phyloP scores from a whole-genome alignment of 2,888 invertebrate genomes.

The Isotomurus palustris region DNA sequence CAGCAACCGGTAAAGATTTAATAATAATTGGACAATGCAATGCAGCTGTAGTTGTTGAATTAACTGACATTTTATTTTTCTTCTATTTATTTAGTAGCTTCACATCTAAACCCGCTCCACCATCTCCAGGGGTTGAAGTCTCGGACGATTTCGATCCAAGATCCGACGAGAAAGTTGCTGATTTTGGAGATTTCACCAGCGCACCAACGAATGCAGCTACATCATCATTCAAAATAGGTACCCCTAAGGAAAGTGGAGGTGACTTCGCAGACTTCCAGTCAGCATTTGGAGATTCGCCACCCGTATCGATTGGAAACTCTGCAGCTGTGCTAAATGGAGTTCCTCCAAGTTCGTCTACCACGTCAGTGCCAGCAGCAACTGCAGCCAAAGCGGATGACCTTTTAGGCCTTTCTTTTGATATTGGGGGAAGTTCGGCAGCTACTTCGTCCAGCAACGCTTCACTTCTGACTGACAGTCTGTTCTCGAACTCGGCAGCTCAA shows the following conservation, averaged over 20 bases:
- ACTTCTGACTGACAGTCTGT: slow-evolving; percentile 1
- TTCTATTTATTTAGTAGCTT: background rate
- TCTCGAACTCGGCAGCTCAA: slow-evolving; percentile 5
- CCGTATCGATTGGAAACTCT: slow-evolving; percentile 9
- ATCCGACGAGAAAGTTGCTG: slow-evolving; percentile 52
- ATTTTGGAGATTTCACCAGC: slow-evolving; percentile 69
- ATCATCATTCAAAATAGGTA: no score
- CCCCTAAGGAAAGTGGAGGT: slow-evolving; percentile 7
- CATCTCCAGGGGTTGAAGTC: slow-evolving; percentile 34
- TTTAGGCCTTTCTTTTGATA: slow-evolving; percentile 33
- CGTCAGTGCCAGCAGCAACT: no score
- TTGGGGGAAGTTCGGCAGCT: slow-evolving; percentile 14
- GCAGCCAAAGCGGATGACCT: slow-evolving; percentile 31
- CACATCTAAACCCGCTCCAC: slow-evolving; percentile 28
- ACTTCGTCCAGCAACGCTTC: slow-evolving; percentile 8
- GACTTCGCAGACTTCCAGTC: slow-evolving; percentile 43
- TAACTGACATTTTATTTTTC: slow-evolving; percentile 3
- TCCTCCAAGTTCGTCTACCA: slow-evolving; percentile 10
- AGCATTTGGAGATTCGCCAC: slow-evolving; percentile 31
- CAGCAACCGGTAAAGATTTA: slow-evolving; percentile 25
- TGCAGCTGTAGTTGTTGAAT: no score
- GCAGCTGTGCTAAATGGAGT: slow-evolving; percentile 2
- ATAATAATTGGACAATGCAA: no score
- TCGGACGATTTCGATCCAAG: slow-evolving; percentile 50
- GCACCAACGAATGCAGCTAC: slow-evolving; percentile 34